phyloP scores from a whole-genome alignment of 2,888 invertebrate genomes.

The Crepidodera aurea region DNA sequence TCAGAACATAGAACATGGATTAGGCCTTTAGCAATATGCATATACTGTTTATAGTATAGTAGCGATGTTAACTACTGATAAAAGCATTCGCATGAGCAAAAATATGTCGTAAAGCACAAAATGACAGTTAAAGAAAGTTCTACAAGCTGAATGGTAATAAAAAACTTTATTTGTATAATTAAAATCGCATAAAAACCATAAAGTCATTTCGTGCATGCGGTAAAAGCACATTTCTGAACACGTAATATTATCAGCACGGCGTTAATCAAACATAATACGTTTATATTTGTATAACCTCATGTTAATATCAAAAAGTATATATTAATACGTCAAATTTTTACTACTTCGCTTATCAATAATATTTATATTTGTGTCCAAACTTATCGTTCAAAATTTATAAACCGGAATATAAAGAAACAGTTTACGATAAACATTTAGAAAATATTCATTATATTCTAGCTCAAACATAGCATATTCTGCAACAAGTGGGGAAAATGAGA shows the following conservation, averaged over 20 bases:
- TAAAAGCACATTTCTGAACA: slow-evolving; percentile 23
- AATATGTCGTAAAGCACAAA: slow-evolving; percentile 6
- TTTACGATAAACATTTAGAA: too few relatives aligned
- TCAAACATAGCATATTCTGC: too few relatives aligned
- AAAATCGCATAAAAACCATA: slow-evolving; percentile 33
- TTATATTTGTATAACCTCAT: slow-evolving; percentile 1
- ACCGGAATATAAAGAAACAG: too few relatives aligned
- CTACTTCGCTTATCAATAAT: too few relatives aligned
- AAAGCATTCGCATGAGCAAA: slow-evolving; percentile 1
- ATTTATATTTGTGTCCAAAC: too few relatives aligned
- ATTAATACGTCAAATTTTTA: slow-evolving; percentile 1
- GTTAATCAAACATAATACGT: slow-evolving; percentile 27
- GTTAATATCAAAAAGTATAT: not conserved
- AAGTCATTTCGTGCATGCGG: slow-evolving; percentile 32
- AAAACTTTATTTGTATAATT: slow-evolving; percentile 29
- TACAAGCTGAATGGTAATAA: slow-evolving; percentile 15
- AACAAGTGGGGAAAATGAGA: too few relatives aligned
- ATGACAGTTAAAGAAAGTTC: slow-evolving; percentile 20
- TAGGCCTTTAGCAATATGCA: too few relatives aligned
- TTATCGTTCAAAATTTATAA: too few relatives aligned
- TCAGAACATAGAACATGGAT: too few relatives aligned
- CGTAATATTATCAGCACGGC: slow-evolving; percentile 17
- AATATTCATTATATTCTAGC: too few relatives aligned
- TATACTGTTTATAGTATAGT: too few relatives aligned
- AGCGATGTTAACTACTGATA: slow-evolving; percentile 1